Conservation (phyloP, 2,888 invertebrate species). For the Cerastis leucographa region DNA sequence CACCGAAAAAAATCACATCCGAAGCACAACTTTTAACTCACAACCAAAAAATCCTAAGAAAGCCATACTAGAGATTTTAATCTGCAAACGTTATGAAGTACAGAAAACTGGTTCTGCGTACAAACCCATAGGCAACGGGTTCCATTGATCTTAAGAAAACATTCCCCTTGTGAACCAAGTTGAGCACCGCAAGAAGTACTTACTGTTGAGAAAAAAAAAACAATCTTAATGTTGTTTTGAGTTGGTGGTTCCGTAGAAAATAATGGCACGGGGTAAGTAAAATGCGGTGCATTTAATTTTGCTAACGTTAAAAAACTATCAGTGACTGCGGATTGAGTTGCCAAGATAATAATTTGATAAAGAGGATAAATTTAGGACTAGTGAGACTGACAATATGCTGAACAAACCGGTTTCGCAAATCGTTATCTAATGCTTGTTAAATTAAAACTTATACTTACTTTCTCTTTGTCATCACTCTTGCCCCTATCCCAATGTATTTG, state of each 20-base stretch:
- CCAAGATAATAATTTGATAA: not conserved
- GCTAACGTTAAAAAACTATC: not conserved
- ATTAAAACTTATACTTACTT: not conserved
- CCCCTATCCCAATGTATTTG: no score
- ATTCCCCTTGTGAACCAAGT: conserved; percentile 59
- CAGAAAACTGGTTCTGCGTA: conserved; percentile 62
- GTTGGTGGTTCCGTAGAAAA: conserved; percentile 59
- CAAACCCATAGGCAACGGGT: conserved; percentile 48
- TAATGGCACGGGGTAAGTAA: not conserved
- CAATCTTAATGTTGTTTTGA: conserved; percentile 27
- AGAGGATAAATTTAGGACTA: not conserved
- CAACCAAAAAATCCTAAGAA: conserved; percentile 16
- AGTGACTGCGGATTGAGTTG: not conserved
- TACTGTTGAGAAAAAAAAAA: conserved; percentile 52
- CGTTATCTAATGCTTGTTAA: not conserved
- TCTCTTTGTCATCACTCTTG: not conserved
- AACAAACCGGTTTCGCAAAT: not conserved
- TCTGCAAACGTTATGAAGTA: conserved; percentile 63
- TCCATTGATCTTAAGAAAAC: conserved; percentile 66
- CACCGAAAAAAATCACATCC: not conserved
- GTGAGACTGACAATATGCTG: not conserved
- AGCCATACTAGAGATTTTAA: conserved; percentile 58
- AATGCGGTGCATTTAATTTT: not conserved
- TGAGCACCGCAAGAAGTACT: conserved; percentile 47
- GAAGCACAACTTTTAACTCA: not conserved